Conservation (phyloP, 1,140 invertebrate species). For the Neoseiulus cucumeris region DNA sequence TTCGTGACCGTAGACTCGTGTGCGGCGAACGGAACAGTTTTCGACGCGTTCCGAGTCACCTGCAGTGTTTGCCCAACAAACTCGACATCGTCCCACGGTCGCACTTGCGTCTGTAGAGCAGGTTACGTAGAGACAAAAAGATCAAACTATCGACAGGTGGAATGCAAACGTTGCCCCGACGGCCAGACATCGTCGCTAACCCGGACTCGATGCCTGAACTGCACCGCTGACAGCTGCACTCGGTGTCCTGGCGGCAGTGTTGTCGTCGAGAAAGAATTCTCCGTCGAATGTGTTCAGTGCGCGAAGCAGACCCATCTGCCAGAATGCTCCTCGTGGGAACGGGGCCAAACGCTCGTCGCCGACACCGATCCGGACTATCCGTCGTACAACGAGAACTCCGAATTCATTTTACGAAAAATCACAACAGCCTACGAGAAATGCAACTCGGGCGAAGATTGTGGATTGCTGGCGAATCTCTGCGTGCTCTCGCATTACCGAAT, state of each 20-base stretch:
- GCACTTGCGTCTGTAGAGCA: not conserved
- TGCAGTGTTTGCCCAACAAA: not conserved
- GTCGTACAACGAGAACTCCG: not conserved
- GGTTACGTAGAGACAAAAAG: not conserved
- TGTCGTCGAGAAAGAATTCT: not conserved
- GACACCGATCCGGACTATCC: conserved; percentile 5
- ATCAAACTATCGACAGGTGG: not conserved
- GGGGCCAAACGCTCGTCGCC: not conserved
- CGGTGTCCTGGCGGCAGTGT: not conserved
- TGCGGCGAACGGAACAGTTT: not conserved
- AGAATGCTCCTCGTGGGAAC: not conserved
- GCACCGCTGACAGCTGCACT: not conserved
- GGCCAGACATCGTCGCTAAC: not conserved
- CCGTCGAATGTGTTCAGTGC: not conserved
- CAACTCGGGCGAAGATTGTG: not conserved
- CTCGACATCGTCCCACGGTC: not conserved
- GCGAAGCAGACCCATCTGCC: not conserved
- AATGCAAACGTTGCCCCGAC: not conserved
- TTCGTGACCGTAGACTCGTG: not conserved
- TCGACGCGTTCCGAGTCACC: not conserved
- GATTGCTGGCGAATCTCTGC: not conserved
- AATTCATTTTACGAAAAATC: not conserved
- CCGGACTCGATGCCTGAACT: not conserved
- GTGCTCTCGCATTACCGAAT: not conserved
- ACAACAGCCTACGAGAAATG: not conserved